Base-by-base conservation (phyloP, 1,140 invertebrate species). In the Drosophila repletoides region DNA sequence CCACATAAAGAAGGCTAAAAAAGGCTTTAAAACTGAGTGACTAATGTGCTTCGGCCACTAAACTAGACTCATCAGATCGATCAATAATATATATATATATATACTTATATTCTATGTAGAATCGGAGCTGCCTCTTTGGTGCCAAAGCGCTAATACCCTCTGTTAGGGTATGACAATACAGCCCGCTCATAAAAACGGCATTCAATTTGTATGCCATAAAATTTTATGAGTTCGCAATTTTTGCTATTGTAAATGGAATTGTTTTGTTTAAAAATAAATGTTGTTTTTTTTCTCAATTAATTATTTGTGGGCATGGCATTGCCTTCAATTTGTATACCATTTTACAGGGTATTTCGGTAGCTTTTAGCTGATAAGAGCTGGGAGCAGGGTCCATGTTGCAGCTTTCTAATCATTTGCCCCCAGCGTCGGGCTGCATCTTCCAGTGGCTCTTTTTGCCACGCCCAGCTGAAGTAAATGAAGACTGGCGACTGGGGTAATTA, bases 151-250 rank as follows among this genome's bases (percentile, higher is more conserved):
- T n/a, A n/a, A n/a, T n/a, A n/a, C n/a, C n/a, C n/a, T n/a, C n/a
- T n/a, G n/a, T n/a, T n/a, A n/a, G n/a, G n/a, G n/a, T n/a, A n/a
- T n/a, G n/a, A n/a, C n/a, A n/a, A n/a, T 38, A 15, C 29, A 14
- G 36, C 36, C 36, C 33, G 26, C 72, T 69, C 56, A 73, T 77
- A 69, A 73, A 73, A 73, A 52, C n/a, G 43, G 21, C 46, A 76
- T 81, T 81, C 72, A 81, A 81, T 81, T 81, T 81, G 68, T 70
- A 65, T 61, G 63, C 26, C 59, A 66, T 81, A 84, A 84, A 77
- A 14, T 31, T 81, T 73, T 81, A 84, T 72, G 55, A 76, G 51
- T 41, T 64, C 22, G 67, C 61, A 31, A 46, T 79, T 76, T 70
- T 70, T 66, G 31, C 36, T 40, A 41, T 69, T 61, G 40, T 38